Percentiles rank a stretch among this genome's conserved stretches.
Evolutionary conservation across 2,888 invertebrate genomes (phyloP).

Genomic region (Eupithecia subumbrata): DNA sequence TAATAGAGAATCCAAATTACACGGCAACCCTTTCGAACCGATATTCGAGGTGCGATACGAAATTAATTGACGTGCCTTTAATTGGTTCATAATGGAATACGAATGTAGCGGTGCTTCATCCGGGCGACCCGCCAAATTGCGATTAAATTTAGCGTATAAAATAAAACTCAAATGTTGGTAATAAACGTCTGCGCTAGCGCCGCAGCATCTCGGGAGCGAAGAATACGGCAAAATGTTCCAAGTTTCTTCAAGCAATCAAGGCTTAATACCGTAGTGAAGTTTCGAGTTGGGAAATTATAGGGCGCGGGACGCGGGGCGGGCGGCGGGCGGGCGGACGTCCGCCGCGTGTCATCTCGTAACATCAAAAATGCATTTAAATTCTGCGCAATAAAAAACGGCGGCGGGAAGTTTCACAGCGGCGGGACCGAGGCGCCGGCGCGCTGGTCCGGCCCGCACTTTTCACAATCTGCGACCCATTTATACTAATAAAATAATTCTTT

Average conservation of each 20-base stretch:
- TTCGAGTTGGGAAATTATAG: constrained; percentile 84
- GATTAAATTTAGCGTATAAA: constrained; percentile 57
- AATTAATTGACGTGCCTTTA: constrained; percentile 65
- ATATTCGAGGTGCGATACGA: constrained; percentile 65
- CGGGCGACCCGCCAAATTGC: constrained; percentile 44
- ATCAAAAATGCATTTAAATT: constrained; percentile 86
- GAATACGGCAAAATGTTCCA: constrained; percentile 83
- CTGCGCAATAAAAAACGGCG: constrained; percentile 84
- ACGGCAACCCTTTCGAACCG: constrained; percentile 77
- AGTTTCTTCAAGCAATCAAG: constrained; percentile 84
- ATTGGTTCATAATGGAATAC: constrained; percentile 59
- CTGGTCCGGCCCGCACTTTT: constrained; percentile 44
- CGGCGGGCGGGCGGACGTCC: constrained; percentile 68
- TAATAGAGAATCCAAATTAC: constrained; percentile 76
- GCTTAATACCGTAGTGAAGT: constrained; percentile 84
- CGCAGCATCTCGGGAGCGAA: constrained; percentile 81
- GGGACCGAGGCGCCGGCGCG: constrained; percentile 44
- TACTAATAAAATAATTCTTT: constrained; percentile 58
- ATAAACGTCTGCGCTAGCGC: constrained; percentile 79
- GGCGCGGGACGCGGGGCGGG: constrained; percentile 62
- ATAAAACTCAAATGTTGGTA: constrained; percentile 77
- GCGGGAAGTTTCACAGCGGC: constrained; percentile 79
- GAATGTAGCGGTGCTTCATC: constrained; percentile 46
- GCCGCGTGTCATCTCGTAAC: constrained; percentile 84
- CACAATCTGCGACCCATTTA: constrained; percentile 58